These are phyloP conservation scores for Hylaeus anthracinus DNA, from an alignment of 1,140 invertebrate species.

Conservation along the genomic window DNA sequence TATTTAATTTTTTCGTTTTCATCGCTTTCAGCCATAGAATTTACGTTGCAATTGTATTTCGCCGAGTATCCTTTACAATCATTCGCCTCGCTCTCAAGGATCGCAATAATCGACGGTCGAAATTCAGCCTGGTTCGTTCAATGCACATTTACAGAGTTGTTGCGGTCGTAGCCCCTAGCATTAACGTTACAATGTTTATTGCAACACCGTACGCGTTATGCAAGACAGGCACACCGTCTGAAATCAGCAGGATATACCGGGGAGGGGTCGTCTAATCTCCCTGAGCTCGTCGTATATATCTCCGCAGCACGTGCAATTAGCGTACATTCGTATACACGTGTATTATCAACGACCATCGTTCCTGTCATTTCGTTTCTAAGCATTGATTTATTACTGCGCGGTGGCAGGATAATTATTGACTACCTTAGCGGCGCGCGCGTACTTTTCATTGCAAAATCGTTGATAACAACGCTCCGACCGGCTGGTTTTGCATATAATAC, in stretches of 20 bases:
- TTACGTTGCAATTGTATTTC: neutral
- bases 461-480: constrained; percentile 17
- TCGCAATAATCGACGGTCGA: constrained; percentile 25
- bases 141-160: neutral
- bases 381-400: constrained; percentile 46
- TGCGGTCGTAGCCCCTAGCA: neutral
- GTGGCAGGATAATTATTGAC: constrained; percentile 49
- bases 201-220: constrained; percentile 25
- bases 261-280: constrained; percentile 43
- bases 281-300: constrained; percentile 34
- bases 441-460: constrained; percentile 23
- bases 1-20: too few relatives aligned
- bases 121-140: constrained; percentile 8
- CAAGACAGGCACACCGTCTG: constrained; percentile 25
- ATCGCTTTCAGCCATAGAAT: too few relatives aligned
- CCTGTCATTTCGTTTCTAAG: constrained; percentile 49
- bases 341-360: constrained; percentile 52
- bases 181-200: constrained; percentile 38
- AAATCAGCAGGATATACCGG: constrained; percentile 43
- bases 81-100: neutral
- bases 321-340: constrained; percentile 53
- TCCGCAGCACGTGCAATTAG: constrained; percentile 46
- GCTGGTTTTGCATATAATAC: constrained; percentile 49
- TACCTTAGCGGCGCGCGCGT: neutral
- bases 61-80: neutral